These are phyloP conservation scores for Cheilosia urbana DNA, from an alignment of 2,888 invertebrate genomes.

Conservation along the genomic window DNA sequence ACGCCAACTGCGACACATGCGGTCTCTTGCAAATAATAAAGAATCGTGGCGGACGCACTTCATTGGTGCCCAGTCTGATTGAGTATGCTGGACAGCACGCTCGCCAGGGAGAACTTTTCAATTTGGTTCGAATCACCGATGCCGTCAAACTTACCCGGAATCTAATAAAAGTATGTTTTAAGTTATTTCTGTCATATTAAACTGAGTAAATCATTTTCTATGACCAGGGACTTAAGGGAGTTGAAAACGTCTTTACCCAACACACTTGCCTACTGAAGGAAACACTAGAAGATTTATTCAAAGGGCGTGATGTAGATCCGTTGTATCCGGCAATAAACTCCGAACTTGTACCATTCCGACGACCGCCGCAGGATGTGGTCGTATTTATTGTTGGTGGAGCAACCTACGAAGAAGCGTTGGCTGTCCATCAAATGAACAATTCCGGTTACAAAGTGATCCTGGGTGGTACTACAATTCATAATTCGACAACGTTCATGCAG, in stretches of 20 bases:
- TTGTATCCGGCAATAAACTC: conserved; percentile 93
- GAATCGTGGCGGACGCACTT: conserved; percentile 89
- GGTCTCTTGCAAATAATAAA: conserved; percentile 90
- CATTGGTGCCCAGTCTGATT: conserved; percentile 87
- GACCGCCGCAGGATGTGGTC: conserved; percentile 95
- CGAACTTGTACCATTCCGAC: conserved; percentile 84
- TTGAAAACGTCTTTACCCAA: conserved; percentile 99
- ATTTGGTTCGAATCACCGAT: conserved; percentile 96
- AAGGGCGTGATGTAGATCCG: conserved; percentile 94
- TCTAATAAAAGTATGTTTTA: conserved; percentile 80
- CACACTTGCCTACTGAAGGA: conserved; percentile 97
- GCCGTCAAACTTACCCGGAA: conserved; percentile 89
- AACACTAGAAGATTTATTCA: conserved; percentile 94
- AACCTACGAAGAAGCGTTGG: conserved; percentile 97
- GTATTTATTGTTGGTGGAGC: conserved; percentile 98
- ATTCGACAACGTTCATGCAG: conserved; percentile 91
- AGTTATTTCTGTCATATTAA: neutral
- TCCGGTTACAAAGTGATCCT: conserved; percentile 90
- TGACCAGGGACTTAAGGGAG: conserved; percentile 92
- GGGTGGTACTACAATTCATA: conserved; percentile 97
- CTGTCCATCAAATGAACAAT: conserved; percentile 92
- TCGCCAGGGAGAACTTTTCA: conserved; percentile 93
- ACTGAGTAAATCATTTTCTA: neutral
- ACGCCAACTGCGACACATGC: conserved; percentile 92
- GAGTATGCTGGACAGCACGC: conserved; percentile 94